Base-by-base conservation (phyloP, 1,140 invertebrate species). In the Drosophila elegans region DNA sequence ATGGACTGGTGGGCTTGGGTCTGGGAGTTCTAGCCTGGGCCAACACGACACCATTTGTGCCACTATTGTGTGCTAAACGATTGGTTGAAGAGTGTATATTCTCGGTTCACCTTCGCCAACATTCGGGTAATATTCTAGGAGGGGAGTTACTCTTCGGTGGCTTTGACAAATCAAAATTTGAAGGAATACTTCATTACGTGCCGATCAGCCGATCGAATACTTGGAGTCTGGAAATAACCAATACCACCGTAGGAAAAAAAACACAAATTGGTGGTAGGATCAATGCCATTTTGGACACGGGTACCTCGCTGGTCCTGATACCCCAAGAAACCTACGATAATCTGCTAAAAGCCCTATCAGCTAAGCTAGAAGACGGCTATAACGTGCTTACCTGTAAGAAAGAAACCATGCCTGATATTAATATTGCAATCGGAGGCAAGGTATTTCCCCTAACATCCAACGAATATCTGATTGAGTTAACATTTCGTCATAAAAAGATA, bases 1-100 rank as follows among this genome's bases (percentile, higher is more conserved):
- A 99, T 93, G 99, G 99, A 68, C 98, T 99, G 88, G 94, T 99
- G 27, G 98, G 98, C 64, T 95, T 99, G 95, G 97, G 94, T 1
- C 98, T 98, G 91, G 93, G 95, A 55, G 94, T 93, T 29, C 99
- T 99, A 88, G 94, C 97, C 52, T 98, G 97, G 81, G 96, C 98
- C 93, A 94, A 95, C 49, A 97, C 99, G n/a, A 93, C 93, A 6
- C 98, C 98, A 0, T 97, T 99, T 13, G 98, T 99, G 92, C 95
- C 99, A 91, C 97, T 97, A 78, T 97, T 99, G 96, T 94, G 98
- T 11, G 93, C 95, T 12, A 98, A 99, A 93, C 94, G 95, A 6
- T 92, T 97, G 1, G 93, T 99, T 4, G 81, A 93, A 3, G 81
- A 95, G 60, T 95, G 98, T 3, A 92, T 99, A 11, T 99, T 99